Evolutionary conservation across 2,113 vertebrate genomes (phyloP).

Genomic region (Callaeas wilsoni): DNA sequence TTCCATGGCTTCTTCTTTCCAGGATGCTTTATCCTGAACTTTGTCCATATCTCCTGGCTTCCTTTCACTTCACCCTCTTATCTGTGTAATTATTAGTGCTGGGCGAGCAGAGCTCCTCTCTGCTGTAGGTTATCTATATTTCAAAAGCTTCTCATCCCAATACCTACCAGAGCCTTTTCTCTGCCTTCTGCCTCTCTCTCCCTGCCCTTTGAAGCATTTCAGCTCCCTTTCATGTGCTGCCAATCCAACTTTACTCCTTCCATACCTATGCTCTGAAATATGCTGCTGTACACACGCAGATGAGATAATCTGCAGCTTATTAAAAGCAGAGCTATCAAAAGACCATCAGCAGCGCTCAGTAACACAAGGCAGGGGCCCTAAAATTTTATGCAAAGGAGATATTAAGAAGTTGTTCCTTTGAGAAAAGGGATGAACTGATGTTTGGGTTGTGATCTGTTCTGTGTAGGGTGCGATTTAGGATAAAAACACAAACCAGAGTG

Average conservation of each 20-base stretch:
- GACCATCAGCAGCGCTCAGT: neutral
- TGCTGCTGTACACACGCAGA: neutral
- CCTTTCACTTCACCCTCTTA: conserved; percentile 16
- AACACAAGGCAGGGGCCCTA: neutral
- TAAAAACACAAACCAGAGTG: neutral
- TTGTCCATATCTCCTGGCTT: neutral
- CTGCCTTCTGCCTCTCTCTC: conserved; percentile 31
- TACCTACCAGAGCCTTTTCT: conserved; percentile 28
- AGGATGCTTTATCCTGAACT: neutral
- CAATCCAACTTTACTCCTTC: conserved; percentile 25
- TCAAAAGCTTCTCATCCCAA: conserved; percentile 59
- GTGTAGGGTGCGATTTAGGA: neutral
- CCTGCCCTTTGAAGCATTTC: conserved; percentile 45
- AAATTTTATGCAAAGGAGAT: neutral
- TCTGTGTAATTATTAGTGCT: conserved; percentile 16
- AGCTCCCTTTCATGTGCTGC: conserved; percentile 54
- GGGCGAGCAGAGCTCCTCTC: conserved; percentile 36
- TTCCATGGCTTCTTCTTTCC: neutral
- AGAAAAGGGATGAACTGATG: neutral
- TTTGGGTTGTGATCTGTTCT: neutral
- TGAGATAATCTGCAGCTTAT: conserved; percentile 18
- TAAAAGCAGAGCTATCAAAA: conserved; percentile 38
- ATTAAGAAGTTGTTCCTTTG: neutral
- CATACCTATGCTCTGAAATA: conserved; percentile 30
- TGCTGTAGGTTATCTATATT: conserved; percentile 67